Evolutionary conservation across 2,113 vertebrate genomes (phyloP), one percentile per base, ranked within the genome.

Genomic region (Rhinoptilus africanus): DNA sequence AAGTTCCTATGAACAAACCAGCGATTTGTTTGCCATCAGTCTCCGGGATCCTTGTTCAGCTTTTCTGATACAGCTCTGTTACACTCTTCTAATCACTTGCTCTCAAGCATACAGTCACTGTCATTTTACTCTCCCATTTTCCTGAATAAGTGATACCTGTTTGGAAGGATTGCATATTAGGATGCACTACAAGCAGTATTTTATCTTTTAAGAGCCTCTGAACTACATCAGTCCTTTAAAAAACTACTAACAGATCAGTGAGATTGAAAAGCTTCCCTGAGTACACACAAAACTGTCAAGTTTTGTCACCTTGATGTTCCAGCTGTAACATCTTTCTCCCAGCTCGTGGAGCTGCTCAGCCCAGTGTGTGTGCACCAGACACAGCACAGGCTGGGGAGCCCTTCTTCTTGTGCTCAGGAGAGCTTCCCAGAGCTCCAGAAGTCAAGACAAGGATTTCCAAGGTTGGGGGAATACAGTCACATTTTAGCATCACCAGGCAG

Each of bases 1-100:
- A 95, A 95, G 85, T 88, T 89, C 87, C 81, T 87, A 85, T 23
- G 87, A 94, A 85, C 78, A 88, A 88, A 26, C 69, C 73, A 89
- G 35, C 4, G 7, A 91, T 66, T 90, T 5, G 0, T 94, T 92
- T 90, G 59, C 82, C 37, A 43, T 72, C 78, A 37, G 66, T 54
- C 45, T 86, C 43, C 0, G 3, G 59, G 63, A 88, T 79, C 68
- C 93, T 92, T 28, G 60, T 75, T 67, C 87, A 85, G 71, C 45
- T 88, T 94, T 87, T 85, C 81, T 76, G 32, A 37, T 69, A 26
- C 45, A 91, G 73, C 84, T 91, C 56, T 59, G 72, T 68, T 60
- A 48, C 35, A 39, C 34, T 78, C 54, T 50, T 26, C 60, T 26
- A 50, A 71, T 41, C 28, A 9, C 43, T 89, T 6, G 0, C 23